Evolutionary conservation across 2,113 vertebrate genomes (phyloP).

Genomic region (Chionodraco myersi): DNA sequence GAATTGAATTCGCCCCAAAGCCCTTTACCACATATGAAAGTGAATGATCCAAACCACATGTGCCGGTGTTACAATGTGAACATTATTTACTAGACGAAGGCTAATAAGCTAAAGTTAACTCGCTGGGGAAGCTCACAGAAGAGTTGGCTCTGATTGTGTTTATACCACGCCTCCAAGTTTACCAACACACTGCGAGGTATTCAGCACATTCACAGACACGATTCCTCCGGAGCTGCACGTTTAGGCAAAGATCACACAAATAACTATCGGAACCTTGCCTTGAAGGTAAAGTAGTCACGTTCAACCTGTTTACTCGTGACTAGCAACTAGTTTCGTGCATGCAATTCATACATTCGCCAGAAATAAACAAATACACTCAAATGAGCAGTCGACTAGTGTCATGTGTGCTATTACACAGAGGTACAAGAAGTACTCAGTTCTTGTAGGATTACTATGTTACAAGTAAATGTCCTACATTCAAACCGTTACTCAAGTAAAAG

Average conservation of each 20-base stretch:
- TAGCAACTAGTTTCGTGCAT: neutral
- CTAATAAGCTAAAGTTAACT: constrained; percentile 18
- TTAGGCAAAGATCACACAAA: neutral
- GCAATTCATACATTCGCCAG: neutral
- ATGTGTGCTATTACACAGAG: neutral
- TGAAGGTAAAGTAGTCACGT: neutral
- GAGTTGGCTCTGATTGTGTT: constrained; percentile 39
- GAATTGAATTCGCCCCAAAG: constrained; percentile 52
- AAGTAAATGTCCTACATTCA: too few relatives aligned
- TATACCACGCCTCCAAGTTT: constrained; percentile 73
- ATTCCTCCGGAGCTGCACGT: neutral
- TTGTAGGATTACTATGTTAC: too few relatives aligned
- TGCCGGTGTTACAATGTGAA: neutral
- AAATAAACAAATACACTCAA: constrained; percentile 14
- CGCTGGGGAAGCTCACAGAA: neutral
- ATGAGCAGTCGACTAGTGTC: neutral
- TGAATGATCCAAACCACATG: constrained; percentile 15
- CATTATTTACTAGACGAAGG: neutral
- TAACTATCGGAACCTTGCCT: neutral
- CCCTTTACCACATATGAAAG: constrained; percentile 27
- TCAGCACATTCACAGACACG: constrained; percentile 45
- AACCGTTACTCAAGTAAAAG: too few relatives aligned
- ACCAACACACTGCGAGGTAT: constrained; percentile 65
- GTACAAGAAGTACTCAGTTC: too few relatives aligned
- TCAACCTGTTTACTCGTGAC: neutral